Evolutionary conservation across 2,888 invertebrate species (phyloP).

Genomic region (Rhagonycha fulva): DNA sequence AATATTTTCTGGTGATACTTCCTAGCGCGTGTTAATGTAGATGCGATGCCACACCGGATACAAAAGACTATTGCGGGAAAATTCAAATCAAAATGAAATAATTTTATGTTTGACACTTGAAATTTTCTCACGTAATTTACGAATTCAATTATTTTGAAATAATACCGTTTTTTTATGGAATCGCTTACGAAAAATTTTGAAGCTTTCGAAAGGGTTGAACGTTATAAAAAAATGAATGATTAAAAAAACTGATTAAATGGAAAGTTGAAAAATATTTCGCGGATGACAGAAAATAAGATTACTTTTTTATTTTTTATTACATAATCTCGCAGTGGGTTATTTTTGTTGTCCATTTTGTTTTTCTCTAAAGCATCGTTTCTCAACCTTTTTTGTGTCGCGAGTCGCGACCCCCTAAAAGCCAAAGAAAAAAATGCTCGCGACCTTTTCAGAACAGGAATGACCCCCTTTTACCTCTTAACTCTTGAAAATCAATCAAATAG

Average conservation of each 20-base stretch:
- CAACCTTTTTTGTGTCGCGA: too few species aligned
- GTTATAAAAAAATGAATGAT: background rate
- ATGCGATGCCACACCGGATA: slow-evolving; percentile 1
- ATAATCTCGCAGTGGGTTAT: background rate
- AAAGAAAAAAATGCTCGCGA: too few species aligned
- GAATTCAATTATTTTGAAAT: slow-evolving; percentile 24
- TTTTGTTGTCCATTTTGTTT: background rate
- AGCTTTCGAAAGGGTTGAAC: background rate
- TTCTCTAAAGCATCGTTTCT: background rate
- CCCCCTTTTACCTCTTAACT: too few species aligned
- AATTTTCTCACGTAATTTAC: slow-evolving; percentile 29
- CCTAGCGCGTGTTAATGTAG: slow-evolving; percentile 15
- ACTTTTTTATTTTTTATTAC: background rate
- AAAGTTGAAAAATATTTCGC: background rate
- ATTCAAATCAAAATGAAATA: slow-evolving; percentile 25
- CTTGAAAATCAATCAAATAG: too few species aligned
- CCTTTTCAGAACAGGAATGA: too few species aligned
- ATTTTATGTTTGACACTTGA: slow-evolving; percentile 38
- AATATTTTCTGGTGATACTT: background rate
- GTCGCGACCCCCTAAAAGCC: too few species aligned
- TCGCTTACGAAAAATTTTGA: background rate
- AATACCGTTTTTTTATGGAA: background rate
- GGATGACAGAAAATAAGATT: background rate
- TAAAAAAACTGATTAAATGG: background rate
- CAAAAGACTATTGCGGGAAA: slow-evolving; percentile 16